Percentiles rank a stretch among this genome's conserved stretches.
Evolutionary conservation across 1,140 invertebrate species (phyloP).

Genomic region (Cotesia vestalis): DNA sequence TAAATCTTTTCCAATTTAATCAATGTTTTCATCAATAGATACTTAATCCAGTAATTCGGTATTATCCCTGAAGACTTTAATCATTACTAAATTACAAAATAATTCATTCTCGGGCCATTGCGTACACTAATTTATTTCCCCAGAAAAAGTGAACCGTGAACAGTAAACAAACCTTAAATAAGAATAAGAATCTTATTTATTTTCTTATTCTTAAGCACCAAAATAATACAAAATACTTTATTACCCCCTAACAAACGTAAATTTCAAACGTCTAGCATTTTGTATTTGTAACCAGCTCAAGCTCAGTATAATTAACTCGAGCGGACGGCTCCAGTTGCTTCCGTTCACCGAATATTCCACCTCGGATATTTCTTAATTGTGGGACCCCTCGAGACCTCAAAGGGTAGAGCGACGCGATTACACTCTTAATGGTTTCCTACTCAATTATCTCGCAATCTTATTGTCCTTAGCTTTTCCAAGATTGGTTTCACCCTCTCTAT

Average conservation of each 20-base stretch:
- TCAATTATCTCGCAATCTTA: slow-evolving; percentile 28
- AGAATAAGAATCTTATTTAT: no score
- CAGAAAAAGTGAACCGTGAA: no score
- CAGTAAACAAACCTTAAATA: no score
- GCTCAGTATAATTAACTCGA: slow-evolving; percentile 53
- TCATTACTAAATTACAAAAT: no score
- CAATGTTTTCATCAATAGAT: no score
- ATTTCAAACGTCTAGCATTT: slow-evolving; percentile 53
- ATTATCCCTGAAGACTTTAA: no score
- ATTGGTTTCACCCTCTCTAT: neutral
- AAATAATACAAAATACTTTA: no score
- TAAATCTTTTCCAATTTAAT: no score
- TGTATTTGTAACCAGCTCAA: slow-evolving; percentile 40
- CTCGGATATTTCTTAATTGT: slow-evolving; percentile 1
- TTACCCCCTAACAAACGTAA: slow-evolving; percentile 44
- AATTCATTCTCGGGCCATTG: no score
- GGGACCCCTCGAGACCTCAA: neutral
- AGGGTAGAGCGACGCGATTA: slow-evolving; percentile 19
- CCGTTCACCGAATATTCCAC: slow-evolving; percentile 8
- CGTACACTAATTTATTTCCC: no score
- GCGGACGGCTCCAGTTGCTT: slow-evolving; percentile 45
- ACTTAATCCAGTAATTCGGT: no score
- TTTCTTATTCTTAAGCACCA: no score
- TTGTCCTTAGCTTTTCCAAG: neutral
- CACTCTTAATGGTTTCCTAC: slow-evolving; percentile 31